Percentiles rank a stretch among this genome's conserved stretches.
Conservation (phyloP, 2,113 vertebrate species). For the Xiphophorus maculatus region DNA sequence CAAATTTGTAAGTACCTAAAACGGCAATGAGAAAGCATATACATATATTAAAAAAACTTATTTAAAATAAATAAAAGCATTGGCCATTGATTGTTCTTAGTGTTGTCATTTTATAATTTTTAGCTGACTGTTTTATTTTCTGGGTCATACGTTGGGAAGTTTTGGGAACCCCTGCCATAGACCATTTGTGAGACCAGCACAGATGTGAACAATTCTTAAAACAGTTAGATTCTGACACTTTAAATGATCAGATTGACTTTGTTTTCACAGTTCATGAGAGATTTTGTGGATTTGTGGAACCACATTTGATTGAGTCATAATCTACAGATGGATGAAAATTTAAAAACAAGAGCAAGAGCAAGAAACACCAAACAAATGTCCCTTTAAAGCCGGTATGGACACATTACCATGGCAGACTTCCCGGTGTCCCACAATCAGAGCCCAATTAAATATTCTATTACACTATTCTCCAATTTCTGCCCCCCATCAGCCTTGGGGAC, state of each 20-base stretch:
- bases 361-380: constrained; percentile 12
- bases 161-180: too few relatives aligned
- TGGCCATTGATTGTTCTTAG: too few relatives aligned
- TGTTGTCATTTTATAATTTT: too few relatives aligned
- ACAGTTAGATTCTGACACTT: background rate
- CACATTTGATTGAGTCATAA: constrained; percentile 60
- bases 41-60: too few relatives aligned
- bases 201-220: too few relatives aligned
- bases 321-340: constrained; percentile 30
- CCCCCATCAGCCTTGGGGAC: constrained; percentile 71
- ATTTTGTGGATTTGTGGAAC: background rate
- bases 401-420: constrained; percentile 59
- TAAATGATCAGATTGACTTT: background rate
- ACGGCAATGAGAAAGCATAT: too few relatives aligned
- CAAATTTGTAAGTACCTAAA: too few relatives aligned
- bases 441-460: constrained; percentile 85
- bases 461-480: constrained; percentile 88
- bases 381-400: constrained; percentile 37
- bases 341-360: constrained; percentile 15
- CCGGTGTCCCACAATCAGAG: constrained; percentile 69
- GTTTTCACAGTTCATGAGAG: constrained; percentile 7
- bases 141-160: too few relatives aligned
- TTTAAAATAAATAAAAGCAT: too few relatives aligned
- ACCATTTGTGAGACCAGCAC: background rate
- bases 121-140: too few relatives aligned